phyloP scores from a whole-genome alignment of 1,140 invertebrate species.

The Drosophila mojavensis region DNA sequence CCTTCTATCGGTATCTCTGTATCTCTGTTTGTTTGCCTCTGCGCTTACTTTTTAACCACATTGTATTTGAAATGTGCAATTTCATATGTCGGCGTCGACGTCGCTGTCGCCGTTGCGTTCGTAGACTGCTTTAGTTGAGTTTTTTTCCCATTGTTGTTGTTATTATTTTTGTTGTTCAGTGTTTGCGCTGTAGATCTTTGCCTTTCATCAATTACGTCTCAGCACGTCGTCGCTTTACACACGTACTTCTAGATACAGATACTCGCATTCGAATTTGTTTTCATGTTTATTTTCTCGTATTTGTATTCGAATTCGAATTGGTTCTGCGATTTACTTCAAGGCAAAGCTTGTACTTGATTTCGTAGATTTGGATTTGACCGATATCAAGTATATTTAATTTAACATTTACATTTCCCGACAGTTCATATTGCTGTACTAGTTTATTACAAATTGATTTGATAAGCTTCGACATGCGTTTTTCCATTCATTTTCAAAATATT shows the following conservation, averaged over 20 bases:
- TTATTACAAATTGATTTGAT: too few relatives aligned
- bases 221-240: constrained; percentile 16
- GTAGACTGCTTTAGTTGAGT: constrained; percentile 41
- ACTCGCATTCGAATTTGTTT: constrained; percentile 7
- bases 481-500: neutral
- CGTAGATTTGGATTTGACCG: too few relatives aligned
- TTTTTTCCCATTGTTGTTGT: constrained; percentile 21
- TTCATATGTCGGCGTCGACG: constrained; percentile 55
- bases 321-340: neutral
- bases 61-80: constrained; percentile 82
- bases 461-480: neutral
- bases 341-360: too few relatives aligned
- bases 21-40: constrained; percentile 53
- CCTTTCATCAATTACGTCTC: constrained; percentile 64
- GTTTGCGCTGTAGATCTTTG: constrained; percentile 55
- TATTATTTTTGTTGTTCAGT: constrained; percentile 25
- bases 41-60: constrained; percentile 79
- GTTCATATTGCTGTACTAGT: too few relatives aligned
- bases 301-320: constrained; percentile 13
- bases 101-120: neutral
- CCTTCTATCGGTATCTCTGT: constrained; percentile 31
- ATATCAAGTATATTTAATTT: too few relatives aligned
- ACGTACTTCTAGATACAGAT: constrained; percentile 17
- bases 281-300: neutral
- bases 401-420: too few relatives aligned